Base-by-base conservation (phyloP, 2,797 vertebrate species). In the Argyrosomus regius region DNA sequence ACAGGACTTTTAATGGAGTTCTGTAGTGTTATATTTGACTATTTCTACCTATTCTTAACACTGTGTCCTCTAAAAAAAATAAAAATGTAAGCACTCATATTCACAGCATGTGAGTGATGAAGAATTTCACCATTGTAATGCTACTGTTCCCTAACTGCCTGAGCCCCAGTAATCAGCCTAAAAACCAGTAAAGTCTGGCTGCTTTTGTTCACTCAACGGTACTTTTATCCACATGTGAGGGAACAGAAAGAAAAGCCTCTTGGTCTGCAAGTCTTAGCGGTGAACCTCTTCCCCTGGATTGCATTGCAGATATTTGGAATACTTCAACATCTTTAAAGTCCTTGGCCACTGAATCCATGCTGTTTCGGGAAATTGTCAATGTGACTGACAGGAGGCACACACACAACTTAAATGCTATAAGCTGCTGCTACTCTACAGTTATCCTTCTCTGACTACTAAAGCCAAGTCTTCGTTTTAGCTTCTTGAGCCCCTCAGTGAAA, bases 171-270 rank as follows among this genome's bases (percentile, higher is more conserved):
- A 88, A 88, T 78, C 60, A 74, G 76, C 59, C 80, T 77, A 43
- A 60, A 80, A 82, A 66, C 28, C 57, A 71, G 39, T 35, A 43
- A 81, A 77, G 53, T 82, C 73, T 75, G 60, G 45, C 54, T 72
- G 50, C 72, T 83, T 81, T 85, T 78, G 65, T 82, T 81, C 81
- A 57, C 57, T 80, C 65, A 53, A 53, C 3, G 1, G 68, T 54
- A 48, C 69, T 69, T 85, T 74, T 53, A 78, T 77, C 64, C 64
- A 81, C 89, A 90, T 50, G 82, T 91, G 88, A 88, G 59, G 70
- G 62, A 81, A 75, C n/a, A 69, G 66, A 58, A 72, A 50, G 77
- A 78, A 85, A 91, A 89, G 78, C 88, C 72, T 78, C 75, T 84
- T 78, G 78, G 76, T 71, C 80, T 52, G 41, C 28, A 54, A 68